Conservation (phyloP, 2,797 vertebrate genomes). For the Furcifer pardalis region DNA sequence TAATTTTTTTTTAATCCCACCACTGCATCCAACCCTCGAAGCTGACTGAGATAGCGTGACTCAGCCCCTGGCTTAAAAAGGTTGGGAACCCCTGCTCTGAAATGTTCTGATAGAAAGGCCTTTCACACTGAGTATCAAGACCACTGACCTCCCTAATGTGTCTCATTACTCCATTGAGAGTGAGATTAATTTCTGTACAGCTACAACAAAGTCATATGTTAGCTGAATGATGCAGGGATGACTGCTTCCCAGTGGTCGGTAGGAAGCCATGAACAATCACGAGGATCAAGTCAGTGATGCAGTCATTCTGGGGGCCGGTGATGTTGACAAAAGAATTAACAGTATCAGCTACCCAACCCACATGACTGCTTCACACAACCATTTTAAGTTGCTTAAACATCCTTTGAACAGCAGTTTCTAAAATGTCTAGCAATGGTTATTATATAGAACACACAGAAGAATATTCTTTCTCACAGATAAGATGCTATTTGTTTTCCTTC, state of each 20-base stretch:
- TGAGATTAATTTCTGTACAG: not conserved
- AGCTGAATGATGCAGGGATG: not conserved
- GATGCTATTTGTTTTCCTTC: not conserved
- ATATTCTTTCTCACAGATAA: too few relatives aligned
- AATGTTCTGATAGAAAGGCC: not conserved
- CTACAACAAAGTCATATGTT: not conserved
- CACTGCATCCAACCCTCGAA: too few relatives aligned
- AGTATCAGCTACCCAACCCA: not conserved
- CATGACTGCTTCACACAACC: not conserved
- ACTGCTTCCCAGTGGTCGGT: not conserved
- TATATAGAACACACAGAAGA: not conserved
- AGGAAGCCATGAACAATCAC: not conserved
- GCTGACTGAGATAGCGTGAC: too few relatives aligned
- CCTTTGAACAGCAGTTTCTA: not conserved
- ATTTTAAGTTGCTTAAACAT: not conserved
- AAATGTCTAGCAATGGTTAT: not conserved
- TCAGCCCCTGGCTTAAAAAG: too few relatives aligned
- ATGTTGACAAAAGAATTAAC: not conserved
- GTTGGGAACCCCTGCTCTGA: not conserved
- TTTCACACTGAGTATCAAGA: not conserved
- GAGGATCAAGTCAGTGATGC: not conserved
- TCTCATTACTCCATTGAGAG: not conserved
- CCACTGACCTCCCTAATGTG: not conserved
- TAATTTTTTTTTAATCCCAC: too few relatives aligned
- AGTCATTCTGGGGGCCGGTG: not conserved